These are phyloP conservation scores for Tanytarsus gracilentus DNA, from an alignment of 2,888 invertebrate species.

Conservation along the genomic window DNA sequence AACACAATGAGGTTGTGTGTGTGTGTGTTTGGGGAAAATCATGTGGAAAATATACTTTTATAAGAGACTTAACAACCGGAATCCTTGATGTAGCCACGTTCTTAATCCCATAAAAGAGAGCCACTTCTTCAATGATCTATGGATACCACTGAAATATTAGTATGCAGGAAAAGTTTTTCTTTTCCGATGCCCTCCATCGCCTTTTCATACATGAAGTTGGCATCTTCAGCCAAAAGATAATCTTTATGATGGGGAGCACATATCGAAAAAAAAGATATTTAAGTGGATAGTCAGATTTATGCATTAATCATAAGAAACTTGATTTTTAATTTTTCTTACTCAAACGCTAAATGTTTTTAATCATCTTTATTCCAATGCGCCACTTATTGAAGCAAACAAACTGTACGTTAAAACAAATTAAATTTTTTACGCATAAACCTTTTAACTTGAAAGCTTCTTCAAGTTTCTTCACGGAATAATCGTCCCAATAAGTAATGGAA, in stretches of 20 bases:
- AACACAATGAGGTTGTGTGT: background rate
- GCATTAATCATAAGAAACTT: no score
- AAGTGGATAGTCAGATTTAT: background rate
- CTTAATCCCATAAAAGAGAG: slow-evolving; percentile 8
- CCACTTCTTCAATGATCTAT: slow-evolving; percentile 1
- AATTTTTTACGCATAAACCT: no score
- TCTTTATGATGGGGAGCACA: slow-evolving; percentile 24
- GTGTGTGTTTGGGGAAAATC: slow-evolving; percentile 13
- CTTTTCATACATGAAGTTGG: background rate
- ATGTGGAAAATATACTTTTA: slow-evolving; percentile 22
- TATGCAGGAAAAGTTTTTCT: slow-evolving; percentile 21
- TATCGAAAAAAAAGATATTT: slow-evolving; percentile 13
- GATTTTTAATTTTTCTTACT: no score
- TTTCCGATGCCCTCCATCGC: background rate
- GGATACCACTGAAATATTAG: slow-evolving; percentile 23
- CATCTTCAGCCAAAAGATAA: no score
- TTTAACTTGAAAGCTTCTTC: no score
- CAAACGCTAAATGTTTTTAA: no score
- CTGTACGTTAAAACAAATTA: no score
- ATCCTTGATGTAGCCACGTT: slow-evolving; percentile 20
- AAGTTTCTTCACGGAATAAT: no score
- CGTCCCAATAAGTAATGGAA: no score
- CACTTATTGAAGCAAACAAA: no score
- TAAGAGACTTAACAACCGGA: background rate
- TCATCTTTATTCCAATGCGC: no score